A percentile compares a stretch with the other conserved stretches of the same genome.
phyloP scores from a whole-genome alignment of 2,113 vertebrate genomes.

The Haemorhous mexicanus region DNA sequence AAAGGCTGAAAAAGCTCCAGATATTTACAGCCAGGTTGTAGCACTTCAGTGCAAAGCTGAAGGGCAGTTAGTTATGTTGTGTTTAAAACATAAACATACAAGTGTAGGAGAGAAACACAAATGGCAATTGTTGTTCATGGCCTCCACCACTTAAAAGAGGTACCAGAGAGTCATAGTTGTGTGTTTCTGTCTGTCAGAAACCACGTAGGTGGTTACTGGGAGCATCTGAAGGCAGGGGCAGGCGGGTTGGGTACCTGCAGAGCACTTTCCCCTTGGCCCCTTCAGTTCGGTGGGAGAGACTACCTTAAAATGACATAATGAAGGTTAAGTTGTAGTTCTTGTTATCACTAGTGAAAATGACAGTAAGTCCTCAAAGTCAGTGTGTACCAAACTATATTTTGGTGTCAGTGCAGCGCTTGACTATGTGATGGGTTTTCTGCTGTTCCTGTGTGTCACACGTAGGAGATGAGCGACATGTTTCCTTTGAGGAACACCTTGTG shows the following conservation, averaged over 20 bases:
- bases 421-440: not conserved
- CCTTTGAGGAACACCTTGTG: not conserved
- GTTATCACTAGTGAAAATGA: not conserved
- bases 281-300: not conserved
- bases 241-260: rapidly evolving
- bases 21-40: not conserved
- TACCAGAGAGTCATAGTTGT: rapidly evolving
- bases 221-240: not conserved
- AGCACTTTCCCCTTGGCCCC: not conserved
- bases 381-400: not conserved
- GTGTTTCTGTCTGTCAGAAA: not conserved
- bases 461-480: not conserved
- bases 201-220: not conserved
- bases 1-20: not conserved
- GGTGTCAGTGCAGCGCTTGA: not conserved
- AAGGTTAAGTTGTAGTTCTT: not conserved
- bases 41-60: not conserved
- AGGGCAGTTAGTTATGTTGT: not conserved
- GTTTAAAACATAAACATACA: not conserved
- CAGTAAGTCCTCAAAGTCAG: not conserved
- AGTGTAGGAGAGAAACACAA: not conserved
- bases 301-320: not conserved
- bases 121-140: not conserved
- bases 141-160: not conserved
- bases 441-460: not conserved